phyloP scores from a whole-genome alignment of 2,888 invertebrate genomes.

The Drosophila greeni region DNA sequence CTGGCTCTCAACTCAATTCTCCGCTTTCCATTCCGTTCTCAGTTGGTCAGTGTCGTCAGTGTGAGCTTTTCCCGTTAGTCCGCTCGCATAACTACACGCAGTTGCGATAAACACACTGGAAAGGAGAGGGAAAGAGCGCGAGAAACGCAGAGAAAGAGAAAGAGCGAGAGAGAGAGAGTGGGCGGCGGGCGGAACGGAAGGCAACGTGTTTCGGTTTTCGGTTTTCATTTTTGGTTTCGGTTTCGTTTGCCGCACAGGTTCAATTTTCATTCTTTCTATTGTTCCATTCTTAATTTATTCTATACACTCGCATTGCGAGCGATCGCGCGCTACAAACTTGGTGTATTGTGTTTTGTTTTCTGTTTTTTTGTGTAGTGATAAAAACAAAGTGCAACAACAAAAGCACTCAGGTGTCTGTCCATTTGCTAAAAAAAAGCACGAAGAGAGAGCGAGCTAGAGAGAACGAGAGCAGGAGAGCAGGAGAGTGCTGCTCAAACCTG shows the following conservation, averaged over 20 bases:
- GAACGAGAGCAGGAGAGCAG: background rate
- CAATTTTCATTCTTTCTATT: slow-evolving; percentile 13
- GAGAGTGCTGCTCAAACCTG: slow-evolving; percentile 18
- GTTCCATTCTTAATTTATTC: slow-evolving; percentile 4
- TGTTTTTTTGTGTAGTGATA: slow-evolving; percentile 7
- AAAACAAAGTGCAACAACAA: slow-evolving; percentile 24
- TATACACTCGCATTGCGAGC: slow-evolving; percentile 6
- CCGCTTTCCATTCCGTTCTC: slow-evolving; percentile 16
- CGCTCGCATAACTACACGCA: slow-evolving; percentile 46
- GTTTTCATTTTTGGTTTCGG: slow-evolving; percentile 46
- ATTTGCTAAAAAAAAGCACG: slow-evolving; percentile 5
- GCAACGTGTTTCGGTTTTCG: slow-evolving; percentile 58
- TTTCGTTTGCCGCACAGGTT: slow-evolving; percentile 48
- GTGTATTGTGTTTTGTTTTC: background rate
- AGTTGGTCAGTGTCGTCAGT: slow-evolving; percentile 33
- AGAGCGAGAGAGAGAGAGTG: slow-evolving; percentile 1
- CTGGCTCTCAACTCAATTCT: background rate
- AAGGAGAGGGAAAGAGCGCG: slow-evolving; percentile 2
- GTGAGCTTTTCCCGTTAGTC: slow-evolving; percentile 64
- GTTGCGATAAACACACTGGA: slow-evolving; percentile 36
- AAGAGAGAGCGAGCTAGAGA: slow-evolving; percentile 1
- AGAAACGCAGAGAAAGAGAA: slow-evolving; percentile 1
- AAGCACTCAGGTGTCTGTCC: slow-evolving; percentile 35
- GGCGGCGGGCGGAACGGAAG: slow-evolving; percentile 14
- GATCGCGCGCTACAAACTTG: slow-evolving; percentile 7